Base-by-base conservation (phyloP, 2,888 invertebrate species). In the Malachius bipustulatus region DNA sequence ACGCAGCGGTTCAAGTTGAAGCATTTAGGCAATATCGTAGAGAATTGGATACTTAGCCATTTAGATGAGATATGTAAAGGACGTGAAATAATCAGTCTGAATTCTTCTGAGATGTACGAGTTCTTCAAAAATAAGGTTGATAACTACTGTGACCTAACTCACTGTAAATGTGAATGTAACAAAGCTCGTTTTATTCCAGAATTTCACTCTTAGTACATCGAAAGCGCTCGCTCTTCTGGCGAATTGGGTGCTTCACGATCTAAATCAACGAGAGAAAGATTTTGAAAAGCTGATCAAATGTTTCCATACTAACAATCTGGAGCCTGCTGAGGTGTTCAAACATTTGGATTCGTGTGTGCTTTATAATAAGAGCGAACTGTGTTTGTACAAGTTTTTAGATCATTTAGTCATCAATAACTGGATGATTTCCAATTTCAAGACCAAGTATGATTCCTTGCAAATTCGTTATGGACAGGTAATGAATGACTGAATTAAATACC, bases 1-100 rank as follows among this genome's bases (percentile, higher is more conserved):
- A 71, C 74, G 2, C 66, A 70, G 42, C 67, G 70, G 47, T 76
- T 71, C 55, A 69, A 67, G 46, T 57, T 77, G 44, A 66, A 69
- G 28, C 63, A 64, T 41, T 57, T 77, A 36, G 64, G 67, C 26
- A 72, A 70, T 56, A 65, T 69, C 44, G 66, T 69, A 30, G 66
- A 69, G 29, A 59, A 62, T 38, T 73, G 70, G 63, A 64, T 74
- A 41, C 61, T 65, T 50, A 61, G 59, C 48, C 64, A 69, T 53
- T 54, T 69, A 37, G 62, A 62, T 39, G 66, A 68, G 42, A 59
- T 74, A 26, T 60, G 71, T 37, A 67, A 70, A 47, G 69, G 70
- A 30, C 62, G 64, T 16, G 71, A 73, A 51, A 62, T 73, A 39
- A 56, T 71, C 30, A 61, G 64, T 26, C 62, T 69, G 39, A 56